Conservation (phyloP, 2,797 vertebrate genomes). For the Coendou prehensilis region DNA sequence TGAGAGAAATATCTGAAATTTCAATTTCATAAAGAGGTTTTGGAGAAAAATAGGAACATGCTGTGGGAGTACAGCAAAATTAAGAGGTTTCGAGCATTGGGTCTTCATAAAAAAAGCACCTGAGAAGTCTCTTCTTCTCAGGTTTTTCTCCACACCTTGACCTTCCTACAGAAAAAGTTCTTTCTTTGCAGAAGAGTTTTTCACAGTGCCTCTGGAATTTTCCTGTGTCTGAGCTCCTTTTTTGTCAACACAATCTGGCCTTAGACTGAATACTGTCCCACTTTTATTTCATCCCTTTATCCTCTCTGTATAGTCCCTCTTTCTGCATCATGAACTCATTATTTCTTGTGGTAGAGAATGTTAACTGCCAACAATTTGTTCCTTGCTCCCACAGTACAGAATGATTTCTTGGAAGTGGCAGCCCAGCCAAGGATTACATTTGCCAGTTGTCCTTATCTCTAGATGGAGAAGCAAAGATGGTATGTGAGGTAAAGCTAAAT, state of each 20-base stretch:
- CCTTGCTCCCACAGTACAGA: background rate
- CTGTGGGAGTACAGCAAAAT: background rate
- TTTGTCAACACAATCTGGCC: background rate
- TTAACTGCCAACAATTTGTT: background rate
- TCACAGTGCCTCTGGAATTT: background rate
- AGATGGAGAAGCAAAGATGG: background rate
- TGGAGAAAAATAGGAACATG: constrained; percentile 1
- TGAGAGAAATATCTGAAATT: background rate
- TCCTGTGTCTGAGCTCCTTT: background rate
- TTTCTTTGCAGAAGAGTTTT: constrained; percentile 29
- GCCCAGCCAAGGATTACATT: background rate
- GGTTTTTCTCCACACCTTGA: background rate
- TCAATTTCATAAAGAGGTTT: background rate
- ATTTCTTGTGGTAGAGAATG: background rate
- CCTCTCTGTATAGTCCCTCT: no score
- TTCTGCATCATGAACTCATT: background rate
- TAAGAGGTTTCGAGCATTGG: background rate
- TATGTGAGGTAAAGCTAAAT: background rate
- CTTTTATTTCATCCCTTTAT: background rate
- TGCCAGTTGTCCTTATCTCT: background rate
- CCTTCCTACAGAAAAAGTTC: background rate
- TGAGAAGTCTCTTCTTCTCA: background rate
- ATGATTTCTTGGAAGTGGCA: background rate
- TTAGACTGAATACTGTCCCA: background rate
- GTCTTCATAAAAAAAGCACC: background rate